Base-by-base conservation (phyloP, 1,140 invertebrate species). In the Tribolium castaneum region DNA sequence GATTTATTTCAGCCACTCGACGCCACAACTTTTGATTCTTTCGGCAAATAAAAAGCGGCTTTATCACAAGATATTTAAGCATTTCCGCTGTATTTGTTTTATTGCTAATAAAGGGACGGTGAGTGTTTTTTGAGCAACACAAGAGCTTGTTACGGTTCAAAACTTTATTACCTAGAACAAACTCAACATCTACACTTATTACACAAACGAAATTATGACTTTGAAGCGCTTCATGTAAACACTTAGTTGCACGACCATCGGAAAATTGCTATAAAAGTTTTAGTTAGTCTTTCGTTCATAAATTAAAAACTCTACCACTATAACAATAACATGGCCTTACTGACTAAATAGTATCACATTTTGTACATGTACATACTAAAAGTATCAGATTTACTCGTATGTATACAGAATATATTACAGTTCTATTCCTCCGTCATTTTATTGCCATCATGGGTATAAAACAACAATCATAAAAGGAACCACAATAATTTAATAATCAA, bases 291-390 rank as follows among this genome's bases (percentile, higher is more conserved):
- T 66, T 66, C n/a, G 45, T 30, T 30, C 59, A 66, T 39, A 66
- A 66, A 66, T 66, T 66, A 66, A 66, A 66, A 66, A 66, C 7
- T 66, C 25, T 35, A 34, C 12, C 39, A 10, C 56, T 62, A 62
- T 66, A 66, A 66, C 59, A 66, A 35, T 66, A 66, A 66, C 59
- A 66, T 66, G 25, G 12, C 14, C 59, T 66, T 66, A 66, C 5
- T 4, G 35, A 16, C 59, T 66, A 66, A 73, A 52, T 72, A 73
- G 49, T 73, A 73, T 73, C 71, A 73, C 71, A 73, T 52, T 73
- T 45, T 73, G 71, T 73, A 72, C 50, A 72, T 73, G 71, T 73
- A 72, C 50, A 72, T 51, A 72, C 70, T 72, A 72, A 51, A 72
- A 51, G 51, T 66, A 66, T 66, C 2, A 19, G 16, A 35, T 66